Evolutionary conservation across 2,797 vertebrate genomes (phyloP).

Genomic region (Helostoma temminkii): DNA sequence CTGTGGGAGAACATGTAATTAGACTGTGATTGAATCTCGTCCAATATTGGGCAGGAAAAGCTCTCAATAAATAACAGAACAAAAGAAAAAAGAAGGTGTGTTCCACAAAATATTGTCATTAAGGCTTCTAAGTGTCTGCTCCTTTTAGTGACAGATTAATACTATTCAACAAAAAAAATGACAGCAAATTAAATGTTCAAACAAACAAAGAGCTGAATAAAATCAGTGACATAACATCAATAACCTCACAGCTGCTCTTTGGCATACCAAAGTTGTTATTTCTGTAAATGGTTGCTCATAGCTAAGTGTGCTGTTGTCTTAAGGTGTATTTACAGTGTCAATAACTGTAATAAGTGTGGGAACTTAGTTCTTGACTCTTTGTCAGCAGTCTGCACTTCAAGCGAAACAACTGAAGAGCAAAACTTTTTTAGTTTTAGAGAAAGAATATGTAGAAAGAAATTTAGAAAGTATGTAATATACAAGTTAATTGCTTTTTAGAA

Average conservation of each 20-base stretch:
- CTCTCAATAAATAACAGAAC: slow-evolving; percentile 32
- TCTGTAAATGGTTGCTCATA: slow-evolving; percentile 24
- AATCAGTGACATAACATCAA: slow-evolving; percentile 23
- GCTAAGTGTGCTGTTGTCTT: neutral
- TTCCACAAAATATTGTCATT: slow-evolving; percentile 44
- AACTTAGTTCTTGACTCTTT: too few species aligned
- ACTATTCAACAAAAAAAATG: slow-evolving; percentile 9
- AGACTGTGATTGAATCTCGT: slow-evolving; percentile 29
- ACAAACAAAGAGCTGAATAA: slow-evolving; percentile 6
- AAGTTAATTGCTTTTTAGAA: too few species aligned
- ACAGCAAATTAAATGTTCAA: slow-evolving; percentile 38
- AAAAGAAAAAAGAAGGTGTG: slow-evolving; percentile 19
- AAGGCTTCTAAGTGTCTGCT: slow-evolving; percentile 37
- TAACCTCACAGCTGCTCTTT: slow-evolving; percentile 5
- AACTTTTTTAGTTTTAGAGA: too few species aligned
- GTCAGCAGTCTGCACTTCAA: neutral
- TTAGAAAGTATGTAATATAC: too few species aligned
- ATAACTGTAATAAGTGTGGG: slow-evolving; percentile 1
- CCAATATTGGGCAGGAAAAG: slow-evolving; percentile 20
- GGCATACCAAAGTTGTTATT: neutral
- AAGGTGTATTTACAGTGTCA: slow-evolving; percentile 27
- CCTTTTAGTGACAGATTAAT: slow-evolving; percentile 52
- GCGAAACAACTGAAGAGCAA: neutral
- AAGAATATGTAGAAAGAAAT: too few species aligned
- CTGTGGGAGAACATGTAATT: slow-evolving; percentile 43